Conservation (phyloP, 2,888 invertebrate species). For the Antitype chi region DNA sequence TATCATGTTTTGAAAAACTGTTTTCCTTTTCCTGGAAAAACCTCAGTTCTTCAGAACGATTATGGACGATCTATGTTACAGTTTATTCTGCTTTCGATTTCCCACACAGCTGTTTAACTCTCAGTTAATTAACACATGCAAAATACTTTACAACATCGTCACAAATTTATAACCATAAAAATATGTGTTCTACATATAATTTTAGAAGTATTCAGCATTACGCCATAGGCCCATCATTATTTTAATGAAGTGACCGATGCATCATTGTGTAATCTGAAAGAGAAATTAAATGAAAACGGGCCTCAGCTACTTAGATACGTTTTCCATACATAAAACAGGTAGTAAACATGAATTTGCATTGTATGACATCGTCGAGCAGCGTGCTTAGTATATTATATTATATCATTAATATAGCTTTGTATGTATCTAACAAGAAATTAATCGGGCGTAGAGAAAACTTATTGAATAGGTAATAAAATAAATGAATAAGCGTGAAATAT, state of each 20-base stretch:
- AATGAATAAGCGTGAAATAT: background rate
- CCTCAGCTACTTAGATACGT: conserved; percentile 41
- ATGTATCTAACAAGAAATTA: conserved; percentile 5
- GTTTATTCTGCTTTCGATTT: background rate
- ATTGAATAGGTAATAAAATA: background rate
- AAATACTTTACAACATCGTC: conserved; percentile 19
- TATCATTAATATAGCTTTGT: background rate
- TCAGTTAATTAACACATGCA: background rate
- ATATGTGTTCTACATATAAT: conserved; percentile 17
- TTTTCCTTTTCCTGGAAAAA: background rate
- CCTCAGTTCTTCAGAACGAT: background rate
- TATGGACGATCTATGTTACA: too few relatives aligned
- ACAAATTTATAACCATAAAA: conserved; percentile 24
- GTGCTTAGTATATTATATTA: conserved; percentile 48
- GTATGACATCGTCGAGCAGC: conserved; percentile 37
- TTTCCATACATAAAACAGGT: conserved; percentile 46
- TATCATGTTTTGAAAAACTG: background rate
- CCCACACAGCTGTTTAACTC: background rate
- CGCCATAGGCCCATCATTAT: conserved; percentile 34
- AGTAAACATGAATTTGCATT: conserved; percentile 55
- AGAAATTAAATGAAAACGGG: conserved; percentile 61
- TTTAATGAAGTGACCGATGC: conserved; percentile 49
- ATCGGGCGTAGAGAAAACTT: conserved; percentile 6
- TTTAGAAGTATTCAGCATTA: conserved; percentile 29
- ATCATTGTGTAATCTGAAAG: conserved; percentile 63